A percentile compares a stretch with the other conserved stretches of the same genome.
Conservation (phyloP, 2,797 vertebrate genomes). For the Picus viridis region DNA sequence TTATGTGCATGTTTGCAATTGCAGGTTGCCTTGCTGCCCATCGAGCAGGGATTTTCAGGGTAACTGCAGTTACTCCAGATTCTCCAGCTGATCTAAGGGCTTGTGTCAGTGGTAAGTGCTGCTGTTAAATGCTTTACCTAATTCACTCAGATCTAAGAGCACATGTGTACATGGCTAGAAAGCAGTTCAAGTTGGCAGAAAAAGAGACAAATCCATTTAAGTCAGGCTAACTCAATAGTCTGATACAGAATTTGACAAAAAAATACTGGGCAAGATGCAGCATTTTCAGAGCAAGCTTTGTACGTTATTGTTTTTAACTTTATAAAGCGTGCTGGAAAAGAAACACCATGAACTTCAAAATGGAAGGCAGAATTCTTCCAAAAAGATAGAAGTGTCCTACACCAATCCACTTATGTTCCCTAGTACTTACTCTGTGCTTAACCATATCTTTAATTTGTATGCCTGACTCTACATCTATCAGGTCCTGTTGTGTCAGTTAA, state of each 20-base stretch:
- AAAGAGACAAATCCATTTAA: neutral
- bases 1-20: conserved; percentile 51
- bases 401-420: neutral
- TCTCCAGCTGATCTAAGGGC: conserved; percentile 84
- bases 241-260: neutral
- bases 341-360: neutral
- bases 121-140: neutral
- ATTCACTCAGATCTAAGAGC: neutral
- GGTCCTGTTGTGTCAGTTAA: neutral
- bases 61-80: conserved; percentile 51
- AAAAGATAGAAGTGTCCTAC: neutral
- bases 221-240: neutral
- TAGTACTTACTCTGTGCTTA: neutral
- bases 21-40: conserved; percentile 89
- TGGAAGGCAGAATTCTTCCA: neutral
- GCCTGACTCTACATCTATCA: neutral
- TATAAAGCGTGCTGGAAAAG: neutral
- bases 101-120: conserved; percentile 86
- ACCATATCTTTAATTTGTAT: neutral
- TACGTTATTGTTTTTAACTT: neutral
- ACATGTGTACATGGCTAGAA: rapidly evolving
- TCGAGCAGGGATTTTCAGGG: conserved; percentile 80
- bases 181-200: neutral
- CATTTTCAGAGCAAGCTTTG: neutral
- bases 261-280: neutral